phyloP scores from a whole-genome alignment of 2,888 invertebrate genomes.

The Linyphia triangularis region DNA sequence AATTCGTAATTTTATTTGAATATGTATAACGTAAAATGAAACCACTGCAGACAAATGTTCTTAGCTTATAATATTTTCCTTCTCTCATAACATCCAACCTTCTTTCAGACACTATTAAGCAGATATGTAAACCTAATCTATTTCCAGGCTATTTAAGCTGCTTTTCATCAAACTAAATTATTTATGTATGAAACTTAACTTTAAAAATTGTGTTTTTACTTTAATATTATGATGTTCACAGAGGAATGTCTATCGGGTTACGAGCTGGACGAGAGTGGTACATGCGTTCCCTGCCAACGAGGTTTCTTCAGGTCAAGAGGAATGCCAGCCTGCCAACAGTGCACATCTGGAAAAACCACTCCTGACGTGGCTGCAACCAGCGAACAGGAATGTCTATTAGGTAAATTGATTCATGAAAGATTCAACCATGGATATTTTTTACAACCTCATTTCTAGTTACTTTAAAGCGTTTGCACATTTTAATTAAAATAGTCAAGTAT shows the following conservation, averaged over 20 bases:
- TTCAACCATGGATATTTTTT: no score
- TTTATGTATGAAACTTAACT: not conserved
- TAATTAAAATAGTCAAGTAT: not conserved
- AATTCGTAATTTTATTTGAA: no score
- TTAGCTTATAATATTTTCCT: no score
- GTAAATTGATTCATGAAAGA: no score
- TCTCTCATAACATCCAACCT: no score
- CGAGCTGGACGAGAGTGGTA: slow-evolving; percentile 86
- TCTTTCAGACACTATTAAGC: no score
- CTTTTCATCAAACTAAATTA: no score
- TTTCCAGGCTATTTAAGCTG: no score
- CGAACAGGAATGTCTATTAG: slow-evolving; percentile 94
- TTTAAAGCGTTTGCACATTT: not conserved
- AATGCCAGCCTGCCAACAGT: slow-evolving; percentile 89
- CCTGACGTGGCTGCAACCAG: slow-evolving; percentile 90
- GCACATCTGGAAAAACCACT: slow-evolving; percentile 94
- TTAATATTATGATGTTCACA: slow-evolving; percentile 49
- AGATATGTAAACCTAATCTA: no score
- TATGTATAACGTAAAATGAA: no score
- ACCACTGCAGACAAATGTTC: no score
- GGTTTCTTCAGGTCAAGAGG: slow-evolving; percentile 93
- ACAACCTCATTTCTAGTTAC: no score
- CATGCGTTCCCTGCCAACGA: slow-evolving; percentile 93
- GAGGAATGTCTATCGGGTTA: slow-evolving; percentile 87
- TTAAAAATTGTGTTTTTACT: not conserved